phyloP scores from a whole-genome alignment of 2,797 vertebrate species.

The Carapus acus region DNA sequence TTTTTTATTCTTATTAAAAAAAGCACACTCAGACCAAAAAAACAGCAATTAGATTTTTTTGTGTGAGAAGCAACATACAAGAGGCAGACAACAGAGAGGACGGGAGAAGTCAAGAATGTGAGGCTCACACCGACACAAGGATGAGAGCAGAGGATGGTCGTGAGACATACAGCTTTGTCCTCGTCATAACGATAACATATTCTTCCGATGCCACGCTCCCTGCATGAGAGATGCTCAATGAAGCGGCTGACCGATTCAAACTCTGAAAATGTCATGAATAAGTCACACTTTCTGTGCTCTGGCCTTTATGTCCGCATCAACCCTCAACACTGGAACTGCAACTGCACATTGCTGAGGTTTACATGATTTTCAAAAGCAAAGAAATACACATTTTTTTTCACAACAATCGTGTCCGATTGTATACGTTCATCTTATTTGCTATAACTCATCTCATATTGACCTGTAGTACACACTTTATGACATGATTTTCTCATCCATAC shows the following conservation, averaged over 20 bases:
- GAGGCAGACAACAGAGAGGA: constrained; percentile 55
- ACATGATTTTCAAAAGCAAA: constrained; percentile 8
- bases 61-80: constrained; percentile 57
- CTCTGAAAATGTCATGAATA: constrained; percentile 8
- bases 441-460: constrained; percentile 9
- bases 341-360: no score
- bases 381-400: not conserved
- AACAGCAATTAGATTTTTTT: constrained; percentile 58
- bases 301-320: constrained; percentile 24
- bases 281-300: constrained; percentile 8
- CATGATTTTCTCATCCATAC: constrained; percentile 28
- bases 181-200: no score
- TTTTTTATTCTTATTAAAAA: constrained; percentile 63
- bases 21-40: constrained; percentile 60
- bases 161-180: constrained; percentile 9
- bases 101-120: constrained; percentile 25
- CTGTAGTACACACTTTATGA: constrained; percentile 25
- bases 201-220: not conserved
- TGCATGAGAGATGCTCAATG: not conserved
- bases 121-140: no score
- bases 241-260: not conserved
- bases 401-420: constrained; percentile 7
- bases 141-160: constrained; percentile 11
- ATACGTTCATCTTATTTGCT: constrained; percentile 6
- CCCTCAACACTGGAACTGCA: constrained; percentile 13